phyloP scores from a whole-genome alignment of 1,140 invertebrate genomes.

The Micrasema longulum region DNA sequence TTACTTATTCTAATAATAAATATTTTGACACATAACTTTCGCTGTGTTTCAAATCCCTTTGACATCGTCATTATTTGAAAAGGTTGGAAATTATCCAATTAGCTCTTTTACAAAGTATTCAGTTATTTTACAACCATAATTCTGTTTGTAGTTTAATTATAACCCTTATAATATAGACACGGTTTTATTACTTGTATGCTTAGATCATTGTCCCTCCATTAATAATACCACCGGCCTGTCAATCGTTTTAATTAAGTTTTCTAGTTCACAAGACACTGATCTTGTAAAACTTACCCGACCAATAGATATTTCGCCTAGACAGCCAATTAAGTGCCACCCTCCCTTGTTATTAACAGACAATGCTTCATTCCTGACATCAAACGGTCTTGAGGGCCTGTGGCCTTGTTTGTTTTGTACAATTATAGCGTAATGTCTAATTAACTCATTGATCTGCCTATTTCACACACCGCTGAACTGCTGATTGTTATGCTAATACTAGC shows the following conservation, averaged over 20 bases:
- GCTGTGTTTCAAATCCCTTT: no score
- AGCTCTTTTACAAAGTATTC: no score
- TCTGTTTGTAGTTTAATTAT: no score
- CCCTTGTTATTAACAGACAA: slow-evolving; percentile 21
- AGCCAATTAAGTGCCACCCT: slow-evolving; percentile 10
- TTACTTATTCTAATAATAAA: no score
- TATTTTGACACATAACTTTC: no score
- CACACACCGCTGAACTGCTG: not conserved
- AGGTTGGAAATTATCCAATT: no score
- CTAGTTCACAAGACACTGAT: not conserved
- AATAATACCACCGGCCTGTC: slow-evolving; percentile 3
- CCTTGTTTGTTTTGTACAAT: slow-evolving; percentile 19
- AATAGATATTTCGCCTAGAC: slow-evolving; percentile 9
- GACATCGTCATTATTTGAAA: no score
- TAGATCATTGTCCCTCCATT: no score
- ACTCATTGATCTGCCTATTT: slow-evolving; percentile 33
- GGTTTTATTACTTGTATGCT: no score
- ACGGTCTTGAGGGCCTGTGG: not conserved
- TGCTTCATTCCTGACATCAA: slow-evolving; percentile 26
- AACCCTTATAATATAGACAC: no score
- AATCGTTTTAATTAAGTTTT: slow-evolving; percentile 23
- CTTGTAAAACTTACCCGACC: slow-evolving; percentile 2
- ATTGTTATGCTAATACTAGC: not conserved
- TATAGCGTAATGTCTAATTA: slow-evolving; percentile 16
- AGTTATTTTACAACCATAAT: no score